These are phyloP conservation scores for Glomeris maerens DNA, from an alignment of 1,140 invertebrate species.

Conservation along the genomic window DNA sequence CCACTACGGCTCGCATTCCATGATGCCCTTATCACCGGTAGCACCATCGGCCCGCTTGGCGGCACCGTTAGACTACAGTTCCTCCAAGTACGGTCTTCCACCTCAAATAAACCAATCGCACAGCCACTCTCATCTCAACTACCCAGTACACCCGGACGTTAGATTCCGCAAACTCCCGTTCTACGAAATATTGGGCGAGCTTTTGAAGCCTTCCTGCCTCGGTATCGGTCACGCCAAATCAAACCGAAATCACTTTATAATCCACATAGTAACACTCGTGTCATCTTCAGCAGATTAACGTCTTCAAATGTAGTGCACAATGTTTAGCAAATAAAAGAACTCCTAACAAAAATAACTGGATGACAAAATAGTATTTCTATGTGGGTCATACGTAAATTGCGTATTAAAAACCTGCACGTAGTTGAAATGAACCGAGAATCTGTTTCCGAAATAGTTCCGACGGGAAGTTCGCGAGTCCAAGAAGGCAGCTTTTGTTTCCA, in stretches of 20 bases:
- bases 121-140: conserved; percentile 13
- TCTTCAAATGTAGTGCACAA: too few species aligned
- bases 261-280: too few species aligned
- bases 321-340: too few species aligned
- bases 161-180: conserved; percentile 80
- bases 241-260: too few species aligned
- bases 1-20: not conserved
- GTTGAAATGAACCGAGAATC: too few species aligned
- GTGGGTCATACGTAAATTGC: too few species aligned
- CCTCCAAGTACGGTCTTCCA: conserved; percentile 9
- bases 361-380: too few species aligned
- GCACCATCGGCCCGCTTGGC: conserved; percentile 17
- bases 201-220: conserved; percentile 77
- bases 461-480: conserved; percentile 57
- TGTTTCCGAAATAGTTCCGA: too few species aligned
- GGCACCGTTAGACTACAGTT: conserved; percentile 10
- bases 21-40: not conserved
- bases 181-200: conserved; percentile 71
- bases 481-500: conserved; percentile 78
- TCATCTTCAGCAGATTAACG: too few species aligned
- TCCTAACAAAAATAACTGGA: too few species aligned
- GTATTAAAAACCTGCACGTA: too few species aligned
- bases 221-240: too few species aligned
- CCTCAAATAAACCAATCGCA: conserved; percentile 13
- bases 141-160: conserved; percentile 78